Base-by-base conservation (phyloP, 2,113 vertebrate species). In the Percina caprodes region DNA sequence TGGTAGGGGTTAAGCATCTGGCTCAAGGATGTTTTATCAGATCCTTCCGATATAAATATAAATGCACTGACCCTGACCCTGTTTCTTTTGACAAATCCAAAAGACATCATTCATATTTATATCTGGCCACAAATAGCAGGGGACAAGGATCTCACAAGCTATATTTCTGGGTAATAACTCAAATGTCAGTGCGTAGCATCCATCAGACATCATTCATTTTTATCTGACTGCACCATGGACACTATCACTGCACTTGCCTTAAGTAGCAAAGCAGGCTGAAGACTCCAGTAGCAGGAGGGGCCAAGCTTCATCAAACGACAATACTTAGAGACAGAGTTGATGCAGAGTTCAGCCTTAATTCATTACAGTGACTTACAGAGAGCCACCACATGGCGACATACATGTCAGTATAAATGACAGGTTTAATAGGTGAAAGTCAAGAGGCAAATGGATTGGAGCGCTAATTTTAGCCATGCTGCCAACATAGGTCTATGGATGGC, bases 261-360 rank as follows among this genome's bases (percentile, higher is more conserved):
- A 15, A 86, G 86, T 69, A 60, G 56, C 55, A 8, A 24, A 73
- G 56, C 39, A 60, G 55, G 51, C 77, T 19, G 55, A 73, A 46
- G 84, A 77, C 66, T 62, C 65, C 19, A 3, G 73, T 63, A 35
- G 72, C 66, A 30, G 55, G 4, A 74, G 51, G 73, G 85, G 89
- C 60, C 84, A 88, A 90, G 85, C 90, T 86, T 90, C 73, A 79
- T 91, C 69, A 86, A 66, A 77, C 8, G 0, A 70, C 52, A 63
- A 46, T 0, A 35, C 48, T 30, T 3, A 24, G 51, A 67, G 65
- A 56, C 46, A 30, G 76, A 84, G 90, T 80, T 84, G 81, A 89
- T 56, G 13, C 60, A 68, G 66, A 79, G 68, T 80, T 83, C 74
- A 82, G 3, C 2, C 8, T 23, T 46, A 78, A 80, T 70, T 72